Evolutionary conservation across 2,888 invertebrate species (phyloP).

Genomic region (Eupithecia abbreviata): DNA sequence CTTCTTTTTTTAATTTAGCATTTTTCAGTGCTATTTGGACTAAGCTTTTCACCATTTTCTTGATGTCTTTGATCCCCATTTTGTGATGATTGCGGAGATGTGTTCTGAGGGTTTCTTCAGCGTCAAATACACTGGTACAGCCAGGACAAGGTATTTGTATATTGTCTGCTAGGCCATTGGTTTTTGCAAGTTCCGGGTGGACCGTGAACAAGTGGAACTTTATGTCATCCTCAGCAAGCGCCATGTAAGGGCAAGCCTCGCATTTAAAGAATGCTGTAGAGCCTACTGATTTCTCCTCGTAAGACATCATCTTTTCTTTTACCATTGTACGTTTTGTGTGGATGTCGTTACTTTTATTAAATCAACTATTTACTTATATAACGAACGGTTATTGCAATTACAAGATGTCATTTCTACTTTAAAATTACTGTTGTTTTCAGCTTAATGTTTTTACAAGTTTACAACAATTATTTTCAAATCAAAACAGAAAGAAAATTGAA

Average conservation of each 20-base stretch:
- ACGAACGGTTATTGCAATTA: not conserved
- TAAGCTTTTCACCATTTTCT: slow-evolving; percentile 83
- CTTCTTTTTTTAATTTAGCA: slow-evolving; percentile 74
- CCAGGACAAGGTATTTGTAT: slow-evolving; percentile 86
- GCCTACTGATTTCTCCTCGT: slow-evolving; percentile 78
- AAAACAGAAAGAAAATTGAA: not conserved
- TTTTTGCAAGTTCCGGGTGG: slow-evolving; percentile 78
- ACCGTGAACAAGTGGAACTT: slow-evolving; percentile 79
- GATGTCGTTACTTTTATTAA: slow-evolving; percentile 14
- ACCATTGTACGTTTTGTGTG: slow-evolving; percentile 55
- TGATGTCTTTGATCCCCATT: slow-evolving; percentile 85
- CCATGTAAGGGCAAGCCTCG: slow-evolving; percentile 82
- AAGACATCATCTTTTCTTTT: slow-evolving; percentile 77
- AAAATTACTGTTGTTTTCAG: not conserved
- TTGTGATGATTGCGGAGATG: slow-evolving; percentile 88
- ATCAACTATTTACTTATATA: not conserved
- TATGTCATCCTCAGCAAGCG: slow-evolving; percentile 80
- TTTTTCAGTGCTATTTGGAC: slow-evolving; percentile 77
- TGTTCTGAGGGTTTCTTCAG: slow-evolving; percentile 84
- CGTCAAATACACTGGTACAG: slow-evolving; percentile 86
- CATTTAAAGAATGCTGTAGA: slow-evolving; percentile 82
- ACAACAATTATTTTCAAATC: not conserved
- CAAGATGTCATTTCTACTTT: not conserved
- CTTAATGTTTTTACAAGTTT: not conserved
- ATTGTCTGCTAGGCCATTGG: slow-evolving; percentile 80